Conservation (phyloP, 1,140 invertebrate species). For the Cherax destructor region DNA sequence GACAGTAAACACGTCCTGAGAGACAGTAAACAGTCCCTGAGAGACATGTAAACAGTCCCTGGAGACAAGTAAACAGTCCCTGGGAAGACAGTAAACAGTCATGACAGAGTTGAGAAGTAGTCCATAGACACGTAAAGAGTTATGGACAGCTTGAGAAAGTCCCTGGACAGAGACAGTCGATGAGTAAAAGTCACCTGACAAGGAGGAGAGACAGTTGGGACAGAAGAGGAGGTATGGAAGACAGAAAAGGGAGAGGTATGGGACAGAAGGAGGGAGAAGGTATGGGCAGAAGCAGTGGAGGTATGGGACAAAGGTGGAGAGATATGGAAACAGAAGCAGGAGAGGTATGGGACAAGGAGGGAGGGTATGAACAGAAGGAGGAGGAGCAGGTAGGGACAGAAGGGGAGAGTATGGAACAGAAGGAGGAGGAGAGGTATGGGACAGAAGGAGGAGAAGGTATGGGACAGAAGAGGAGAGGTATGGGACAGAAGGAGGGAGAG, state of each 20-base stretch:
- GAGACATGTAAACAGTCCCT: no score
- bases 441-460: background rate
- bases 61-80: no score
- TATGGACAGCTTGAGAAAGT: no score
- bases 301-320: background rate
- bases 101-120: background rate
- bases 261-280: no score
- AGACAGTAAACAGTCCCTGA: no score
- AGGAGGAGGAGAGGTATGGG: background rate
- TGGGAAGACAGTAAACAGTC: background rate
- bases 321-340: background rate
- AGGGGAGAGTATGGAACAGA: background rate
- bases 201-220: background rate
- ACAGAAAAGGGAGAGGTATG: background rate
- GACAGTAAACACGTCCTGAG: no score
- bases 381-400: background rate
- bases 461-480: background rate
- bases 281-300: background rate
- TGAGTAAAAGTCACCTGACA: no score
- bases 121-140: no score
- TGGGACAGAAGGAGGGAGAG: slow-evolving; percentile 5
- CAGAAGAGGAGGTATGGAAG: background rate
- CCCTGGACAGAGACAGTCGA: no score
- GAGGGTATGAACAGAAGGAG: background rate
- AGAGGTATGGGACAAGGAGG: background rate